Evolutionary conservation across 2,888 invertebrate genomes (phyloP).

Genomic region (Troglohyphantes excavatus): DNA sequence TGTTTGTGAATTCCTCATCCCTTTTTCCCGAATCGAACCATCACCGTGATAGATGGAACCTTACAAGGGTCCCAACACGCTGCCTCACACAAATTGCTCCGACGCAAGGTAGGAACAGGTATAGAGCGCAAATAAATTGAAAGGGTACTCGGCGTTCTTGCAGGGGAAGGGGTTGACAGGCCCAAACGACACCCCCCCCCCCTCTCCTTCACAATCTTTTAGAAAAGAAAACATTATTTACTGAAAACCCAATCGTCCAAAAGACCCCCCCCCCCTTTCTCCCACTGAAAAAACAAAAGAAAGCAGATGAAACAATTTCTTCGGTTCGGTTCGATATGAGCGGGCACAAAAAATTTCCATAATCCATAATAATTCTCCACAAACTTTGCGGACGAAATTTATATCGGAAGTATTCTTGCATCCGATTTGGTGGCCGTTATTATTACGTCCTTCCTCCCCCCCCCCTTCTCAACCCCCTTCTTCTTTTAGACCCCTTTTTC

Average conservation of each 20-base stretch:
- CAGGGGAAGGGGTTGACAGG: slow-evolving; percentile 55
- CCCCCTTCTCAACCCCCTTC: neutral
- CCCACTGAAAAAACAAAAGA: slow-evolving; percentile 25
- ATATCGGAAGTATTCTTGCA: slow-evolving; percentile 76
- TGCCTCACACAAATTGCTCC: slow-evolving; percentile 39
- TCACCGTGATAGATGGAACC: slow-evolving; percentile 67
- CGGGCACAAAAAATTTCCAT: slow-evolving; percentile 75
- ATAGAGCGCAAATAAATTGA: slow-evolving; percentile 72
- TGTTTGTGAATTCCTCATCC: slow-evolving; percentile 57
- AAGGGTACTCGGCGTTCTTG: slow-evolving; percentile 35
- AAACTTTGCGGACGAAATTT: slow-evolving; percentile 78
- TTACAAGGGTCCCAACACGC: neutral
- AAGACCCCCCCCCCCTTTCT: no score
- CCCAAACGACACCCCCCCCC: slow-evolving; percentile 46
- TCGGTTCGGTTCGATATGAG: slow-evolving; percentile 57
- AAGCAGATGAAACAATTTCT: slow-evolving; percentile 73
- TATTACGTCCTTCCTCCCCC: slow-evolving; percentile 47
- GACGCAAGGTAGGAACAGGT: neutral
- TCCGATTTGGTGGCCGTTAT: slow-evolving; percentile 73
- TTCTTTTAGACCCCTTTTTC: neutral
- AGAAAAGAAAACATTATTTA: slow-evolving; percentile 77
- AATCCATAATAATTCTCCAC: slow-evolving; percentile 78
- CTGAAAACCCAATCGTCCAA: slow-evolving; percentile 71
- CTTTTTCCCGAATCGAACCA: slow-evolving; percentile 30
- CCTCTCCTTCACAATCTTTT: slow-evolving; percentile 4